Percentiles rank a stretch among this genome's conserved stretches.
Evolutionary conservation across 2,113 vertebrate genomes (phyloP).

Genomic region (Spea bombifrons): DNA sequence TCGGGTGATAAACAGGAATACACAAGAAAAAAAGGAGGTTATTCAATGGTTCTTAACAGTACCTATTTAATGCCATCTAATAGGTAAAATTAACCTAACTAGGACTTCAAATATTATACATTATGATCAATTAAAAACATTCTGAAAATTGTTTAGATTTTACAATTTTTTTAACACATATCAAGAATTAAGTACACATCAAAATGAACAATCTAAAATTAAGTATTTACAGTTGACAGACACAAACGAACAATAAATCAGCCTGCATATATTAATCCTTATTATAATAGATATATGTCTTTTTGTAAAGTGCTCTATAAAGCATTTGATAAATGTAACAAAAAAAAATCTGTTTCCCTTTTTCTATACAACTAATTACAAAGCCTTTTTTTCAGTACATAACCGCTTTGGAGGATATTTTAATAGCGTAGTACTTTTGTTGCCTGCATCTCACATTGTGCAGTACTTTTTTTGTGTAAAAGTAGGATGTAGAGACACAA

Average conservation of each 20-base stretch:
- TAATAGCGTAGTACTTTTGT: slow-evolving; percentile 36
- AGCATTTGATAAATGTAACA: slow-evolving; percentile 40
- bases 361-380: slow-evolving; percentile 46
- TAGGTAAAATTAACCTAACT: not conserved
- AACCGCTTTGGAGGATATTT: slow-evolving; percentile 33
- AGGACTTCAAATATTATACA: not conserved
- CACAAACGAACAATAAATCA: slow-evolving; percentile 51
- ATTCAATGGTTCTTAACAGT: slow-evolving; percentile 70
- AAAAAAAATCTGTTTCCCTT: slow-evolving; percentile 38
- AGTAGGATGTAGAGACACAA: slow-evolving; percentile 21
- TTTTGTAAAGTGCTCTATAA: slow-evolving; percentile 43
- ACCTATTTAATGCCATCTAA: slow-evolving; percentile 51
- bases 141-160: not conserved
- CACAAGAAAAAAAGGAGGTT: slow-evolving; percentile 69
- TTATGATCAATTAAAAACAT: not conserved
- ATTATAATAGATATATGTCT: slow-evolving; percentile 51
- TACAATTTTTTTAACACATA: too few relatives aligned
- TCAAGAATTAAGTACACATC: not conserved
- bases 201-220: slow-evolving; percentile 46
- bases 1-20: slow-evolving; percentile 85
- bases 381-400: slow-evolving; percentile 39
- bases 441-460: not conserved
- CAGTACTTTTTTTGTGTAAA: slow-evolving; percentile 31
- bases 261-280: slow-evolving; percentile 46
- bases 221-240: slow-evolving; percentile 55